Base-by-base conservation (phyloP, 2,888 invertebrate genomes). In the Oligia fasciuncula region DNA sequence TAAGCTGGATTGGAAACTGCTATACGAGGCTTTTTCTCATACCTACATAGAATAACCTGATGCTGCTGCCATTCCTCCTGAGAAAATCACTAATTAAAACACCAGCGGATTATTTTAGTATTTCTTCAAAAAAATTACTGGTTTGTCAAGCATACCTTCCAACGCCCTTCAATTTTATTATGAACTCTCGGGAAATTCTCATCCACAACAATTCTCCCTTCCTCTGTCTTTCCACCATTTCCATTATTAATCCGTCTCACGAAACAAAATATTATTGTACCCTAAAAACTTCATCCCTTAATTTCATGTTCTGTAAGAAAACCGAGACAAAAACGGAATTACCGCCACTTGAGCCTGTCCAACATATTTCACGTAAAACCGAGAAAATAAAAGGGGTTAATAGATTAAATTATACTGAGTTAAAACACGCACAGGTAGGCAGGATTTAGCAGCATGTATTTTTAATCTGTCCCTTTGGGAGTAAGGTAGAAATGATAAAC, bases 321-420 rank as follows among this genome's bases (percentile, higher is more conserved):
- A 72, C 60, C 57, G 35, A 13, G n/a, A 68, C 46, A 40, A 72
- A 72, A 74, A 54, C 65, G 19, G 19, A 11, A 57, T 49, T 19
- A 51, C 54, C 63, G 4, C 49, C 46, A 54, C 72, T 76, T 76
- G 14, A 73, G 29, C 54, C 57, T 19, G n/a, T 62, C 79, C 54
- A 73, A 77, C 80, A 66, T 78, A 75, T 74, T 86, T 60, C 17
- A 77, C 40, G 67, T 13, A 49, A 77, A 77, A 43, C 46, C 9
- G 23, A 35, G n/a, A 46, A 66, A 76, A 74, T 23, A 72, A 72
- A 76, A 69, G 71, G 68, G 68, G 60, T 73, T 54, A 57, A 19
- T 19, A 62, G 75, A 85, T 85, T 78, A 78, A 85, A 77, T 87
- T 85, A 88, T 87, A 82, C 77, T 54, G 46, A 80, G 43, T 80